A percentile compares a stretch with the other conserved stretches of the same genome.
Conservation (phyloP, 2,888 invertebrate species). For the Hermodice carunculata region DNA sequence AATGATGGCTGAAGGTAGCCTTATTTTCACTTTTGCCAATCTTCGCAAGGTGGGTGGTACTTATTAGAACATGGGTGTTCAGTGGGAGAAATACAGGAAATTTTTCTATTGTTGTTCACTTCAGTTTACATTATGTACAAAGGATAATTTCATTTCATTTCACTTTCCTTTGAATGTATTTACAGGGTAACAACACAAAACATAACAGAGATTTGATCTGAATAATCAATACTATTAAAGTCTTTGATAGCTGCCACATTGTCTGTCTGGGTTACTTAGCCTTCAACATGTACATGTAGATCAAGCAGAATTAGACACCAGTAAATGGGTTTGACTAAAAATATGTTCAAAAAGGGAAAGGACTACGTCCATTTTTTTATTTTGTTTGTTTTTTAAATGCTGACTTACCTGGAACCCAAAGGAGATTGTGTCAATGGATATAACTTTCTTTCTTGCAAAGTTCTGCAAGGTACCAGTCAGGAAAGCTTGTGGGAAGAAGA, state of each 20-base stretch:
- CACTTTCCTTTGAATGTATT: no score
- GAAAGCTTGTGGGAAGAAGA: constrained; percentile 72
- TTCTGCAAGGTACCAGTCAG: constrained; percentile 70
- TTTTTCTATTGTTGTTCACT: no score
- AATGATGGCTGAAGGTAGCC: no score
- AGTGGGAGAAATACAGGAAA: no score
- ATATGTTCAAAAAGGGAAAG: not conserved
- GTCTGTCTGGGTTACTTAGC: not conserved
- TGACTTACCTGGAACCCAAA: constrained; percentile 67
- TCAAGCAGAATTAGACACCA: not conserved
- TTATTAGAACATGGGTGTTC: no score
- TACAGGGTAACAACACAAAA: no score
- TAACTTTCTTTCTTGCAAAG: constrained; percentile 66
- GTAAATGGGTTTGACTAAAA: not conserved
- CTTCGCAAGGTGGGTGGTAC: no score
- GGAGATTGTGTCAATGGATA: constrained; percentile 69
- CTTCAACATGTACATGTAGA: not conserved
- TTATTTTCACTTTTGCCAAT: no score
- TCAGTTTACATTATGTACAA: no score
- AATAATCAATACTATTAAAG: not conserved
- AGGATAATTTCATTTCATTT: no score
- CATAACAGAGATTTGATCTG: not conserved
- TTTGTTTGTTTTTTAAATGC: not conserved
- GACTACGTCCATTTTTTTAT: not conserved
- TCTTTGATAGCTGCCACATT: not conserved